Percentiles rank a stretch among this genome's conserved stretches.
phyloP scores from a whole-genome alignment of 2,113 vertebrate genomes.

The Sebastes schlegelii region DNA sequence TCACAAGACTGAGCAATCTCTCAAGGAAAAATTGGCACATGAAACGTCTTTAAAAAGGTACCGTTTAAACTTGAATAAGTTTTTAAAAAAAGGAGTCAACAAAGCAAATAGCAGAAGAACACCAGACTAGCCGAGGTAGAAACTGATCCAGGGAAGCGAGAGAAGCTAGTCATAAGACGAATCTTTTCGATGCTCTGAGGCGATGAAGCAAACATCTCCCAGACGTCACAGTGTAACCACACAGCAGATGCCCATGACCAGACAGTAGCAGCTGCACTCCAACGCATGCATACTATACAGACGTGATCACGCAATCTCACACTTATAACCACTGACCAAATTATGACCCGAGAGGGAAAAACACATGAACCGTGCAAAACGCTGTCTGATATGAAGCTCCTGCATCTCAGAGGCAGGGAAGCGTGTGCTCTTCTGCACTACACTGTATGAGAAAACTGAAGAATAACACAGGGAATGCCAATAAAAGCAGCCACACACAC shows the following conservation, averaged over 20 bases:
- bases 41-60: neutral
- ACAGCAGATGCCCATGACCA: slow-evolving; percentile 64
- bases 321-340: neutral
- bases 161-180: slow-evolving; percentile 74
- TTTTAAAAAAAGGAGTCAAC: neutral
- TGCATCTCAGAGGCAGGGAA: neutral
- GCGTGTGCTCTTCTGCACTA: neutral
- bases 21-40: neutral
- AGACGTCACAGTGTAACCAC: slow-evolving; percentile 67
- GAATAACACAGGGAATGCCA: slow-evolving; percentile 45
- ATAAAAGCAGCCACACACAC: slow-evolving; percentile 39
- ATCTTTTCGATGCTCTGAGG: slow-evolving; percentile 56
- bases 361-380: neutral
- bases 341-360: slow-evolving; percentile 2
- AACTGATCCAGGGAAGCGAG: slow-evolving; percentile 20
- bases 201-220: slow-evolving; percentile 53
- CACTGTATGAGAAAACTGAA: slow-evolving; percentile 8
- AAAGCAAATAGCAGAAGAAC: neutral
- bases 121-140: neutral
- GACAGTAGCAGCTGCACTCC: slow-evolving; percentile 57
- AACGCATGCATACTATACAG: neutral
- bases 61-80: neutral
- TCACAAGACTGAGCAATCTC: neutral
- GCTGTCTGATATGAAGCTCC: neutral
- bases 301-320: slow-evolving; percentile 27